Percentiles rank a stretch among this genome's conserved stretches.
Conservation (phyloP, 2,113 vertebrate species). For the Ia io region DNA sequence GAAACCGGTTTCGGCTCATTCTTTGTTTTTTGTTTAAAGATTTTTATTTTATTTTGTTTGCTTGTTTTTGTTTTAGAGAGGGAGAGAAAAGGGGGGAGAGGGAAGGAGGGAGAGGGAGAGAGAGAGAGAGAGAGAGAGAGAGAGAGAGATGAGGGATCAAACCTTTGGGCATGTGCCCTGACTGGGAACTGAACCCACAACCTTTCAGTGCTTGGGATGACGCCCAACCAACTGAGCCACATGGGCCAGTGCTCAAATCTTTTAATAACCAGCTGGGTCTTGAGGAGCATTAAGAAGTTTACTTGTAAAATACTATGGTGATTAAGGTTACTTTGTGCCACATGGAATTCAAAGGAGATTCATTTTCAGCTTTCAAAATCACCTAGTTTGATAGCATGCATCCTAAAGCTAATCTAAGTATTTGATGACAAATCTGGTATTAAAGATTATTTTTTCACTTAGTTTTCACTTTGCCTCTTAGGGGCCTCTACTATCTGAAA, state of each 20-base stretch:
- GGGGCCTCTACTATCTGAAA: conserved; percentile 20
- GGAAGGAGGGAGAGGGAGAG: too few species aligned
- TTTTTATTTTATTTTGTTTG: too few species aligned
- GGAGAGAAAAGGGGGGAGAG: too few species aligned
- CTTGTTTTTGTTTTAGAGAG: too few species aligned
- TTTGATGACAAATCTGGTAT: conserved; percentile 57
- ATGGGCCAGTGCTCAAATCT: background rate
- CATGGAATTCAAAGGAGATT: conserved; percentile 67
- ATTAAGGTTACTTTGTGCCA: conserved; percentile 67
- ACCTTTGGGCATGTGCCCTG: background rate
- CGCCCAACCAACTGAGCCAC: background rate
- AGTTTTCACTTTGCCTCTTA: conserved; percentile 49
- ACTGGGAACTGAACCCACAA: background rate
- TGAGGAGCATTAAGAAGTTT: conserved; percentile 48
- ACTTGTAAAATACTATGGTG: conserved; percentile 59
- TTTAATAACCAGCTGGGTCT: conserved; percentile 62
- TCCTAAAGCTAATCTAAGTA: conserved; percentile 68
- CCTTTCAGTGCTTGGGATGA: too few species aligned
- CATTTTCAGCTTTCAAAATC: conserved; percentile 72
- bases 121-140: too few species aligned
- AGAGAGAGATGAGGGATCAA: too few species aligned
- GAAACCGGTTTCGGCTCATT: too few species aligned
- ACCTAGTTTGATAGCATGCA: conserved; percentile 19
- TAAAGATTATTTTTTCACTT: conserved; percentile 62
- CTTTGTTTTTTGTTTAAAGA: too few species aligned